Conservation (phyloP, 2,888 invertebrate species). For the Lamproptera curius region DNA sequence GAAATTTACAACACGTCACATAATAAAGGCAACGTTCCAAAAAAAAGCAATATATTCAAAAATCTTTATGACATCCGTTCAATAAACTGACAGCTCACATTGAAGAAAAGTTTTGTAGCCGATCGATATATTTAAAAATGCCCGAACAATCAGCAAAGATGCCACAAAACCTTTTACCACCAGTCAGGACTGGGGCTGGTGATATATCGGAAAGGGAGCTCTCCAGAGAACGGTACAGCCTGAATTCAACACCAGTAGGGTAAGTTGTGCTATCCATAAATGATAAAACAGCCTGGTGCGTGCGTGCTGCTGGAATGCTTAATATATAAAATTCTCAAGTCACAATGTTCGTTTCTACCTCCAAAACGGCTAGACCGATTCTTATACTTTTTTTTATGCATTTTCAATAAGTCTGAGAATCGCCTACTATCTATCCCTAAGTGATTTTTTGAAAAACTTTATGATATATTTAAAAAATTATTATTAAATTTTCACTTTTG, state of each 20-base stretch:
- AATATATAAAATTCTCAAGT: neutral
- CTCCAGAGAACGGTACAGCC: conserved; percentile 49
- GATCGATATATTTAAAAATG: conserved; percentile 37
- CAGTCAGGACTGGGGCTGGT: conserved; percentile 57
- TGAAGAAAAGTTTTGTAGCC: conserved; percentile 2
- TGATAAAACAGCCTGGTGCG: no score
- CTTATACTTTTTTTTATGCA: no score
- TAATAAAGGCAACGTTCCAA: no score
- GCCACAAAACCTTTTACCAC: conserved; percentile 53
- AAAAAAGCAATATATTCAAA: conserved; percentile 8
- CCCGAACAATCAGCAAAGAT: conserved; percentile 51
- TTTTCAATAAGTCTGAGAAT: no score
- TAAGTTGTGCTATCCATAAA: no score
- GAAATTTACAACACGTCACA: no score
- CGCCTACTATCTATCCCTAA: no score
- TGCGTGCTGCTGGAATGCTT: no score
- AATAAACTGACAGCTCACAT: conserved; percentile 12
- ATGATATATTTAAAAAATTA: no score
- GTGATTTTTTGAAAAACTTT: no score
- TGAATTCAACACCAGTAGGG: conserved; percentile 49
- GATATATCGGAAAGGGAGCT: conserved; percentile 65
- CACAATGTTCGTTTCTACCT: neutral
- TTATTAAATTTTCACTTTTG: no score
- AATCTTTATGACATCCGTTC: conserved; percentile 2
- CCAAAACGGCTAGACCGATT: neutral